phyloP scores from a whole-genome alignment of 2,888 invertebrate genomes.

The Chymomyza procnemis region DNA sequence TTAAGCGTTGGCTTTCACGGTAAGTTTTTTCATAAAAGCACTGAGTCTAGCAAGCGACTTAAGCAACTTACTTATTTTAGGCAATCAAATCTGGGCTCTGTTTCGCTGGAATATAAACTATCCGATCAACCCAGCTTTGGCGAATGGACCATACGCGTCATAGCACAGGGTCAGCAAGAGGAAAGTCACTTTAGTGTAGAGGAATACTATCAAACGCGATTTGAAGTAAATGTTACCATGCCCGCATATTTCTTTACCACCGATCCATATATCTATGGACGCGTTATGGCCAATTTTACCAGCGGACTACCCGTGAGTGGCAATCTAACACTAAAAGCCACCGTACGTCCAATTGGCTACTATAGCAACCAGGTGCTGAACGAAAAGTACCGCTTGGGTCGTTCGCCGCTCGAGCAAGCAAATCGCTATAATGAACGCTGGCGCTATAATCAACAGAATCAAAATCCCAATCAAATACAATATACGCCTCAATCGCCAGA shows the following conservation, averaged over 20 bases:
- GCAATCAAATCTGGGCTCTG: constrained; percentile 94
- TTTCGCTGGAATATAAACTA: constrained; percentile 93
- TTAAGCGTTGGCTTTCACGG: constrained; percentile 95
- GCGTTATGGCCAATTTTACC: constrained; percentile 96
- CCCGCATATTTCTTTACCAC: constrained; percentile 95
- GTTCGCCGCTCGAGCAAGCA: constrained; percentile 66
- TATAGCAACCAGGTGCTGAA: constrained; percentile 81
- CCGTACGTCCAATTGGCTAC: constrained; percentile 84
- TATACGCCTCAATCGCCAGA: constrained; percentile 49
- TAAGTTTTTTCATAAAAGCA: constrained; percentile 22
- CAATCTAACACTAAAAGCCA: constrained; percentile 91
- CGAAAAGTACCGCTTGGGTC: constrained; percentile 79
- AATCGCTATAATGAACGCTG: constrained; percentile 57
- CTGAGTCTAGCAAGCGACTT: neutral
- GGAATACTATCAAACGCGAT: constrained; percentile 96
- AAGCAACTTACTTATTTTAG: constrained; percentile 29
- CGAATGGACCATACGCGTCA: constrained; percentile 92
- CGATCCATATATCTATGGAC: constrained; percentile 89
- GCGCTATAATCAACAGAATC: constrained; percentile 64
- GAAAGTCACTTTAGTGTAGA: constrained; percentile 92
- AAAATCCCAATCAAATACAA: constrained; percentile 43
- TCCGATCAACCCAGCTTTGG: constrained; percentile 96
- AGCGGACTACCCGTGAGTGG: constrained; percentile 94
- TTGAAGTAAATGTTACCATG: constrained; percentile 96
- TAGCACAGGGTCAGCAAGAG: constrained; percentile 93